Base-by-base conservation (phyloP, 2,113 vertebrate genomes). In the Amblyornis subalaris region DNA sequence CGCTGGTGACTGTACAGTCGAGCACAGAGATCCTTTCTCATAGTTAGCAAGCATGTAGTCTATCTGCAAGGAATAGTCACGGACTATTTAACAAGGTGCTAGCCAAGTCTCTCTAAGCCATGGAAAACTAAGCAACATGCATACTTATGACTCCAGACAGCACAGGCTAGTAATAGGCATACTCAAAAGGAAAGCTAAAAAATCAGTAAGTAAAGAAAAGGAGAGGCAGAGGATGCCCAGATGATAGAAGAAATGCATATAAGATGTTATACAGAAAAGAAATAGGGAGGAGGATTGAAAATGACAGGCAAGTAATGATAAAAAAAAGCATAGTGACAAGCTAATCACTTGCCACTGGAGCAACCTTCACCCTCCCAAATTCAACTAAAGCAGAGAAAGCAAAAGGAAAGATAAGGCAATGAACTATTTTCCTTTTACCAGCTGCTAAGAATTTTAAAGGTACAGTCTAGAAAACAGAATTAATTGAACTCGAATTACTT, bases 401-500 rank as follows among this genome's bases (percentile, higher is more conserved):
- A 82, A 57, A 85, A 58, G 24, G 12, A 65, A 86, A 88, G 60
- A 65, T 61, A 88, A 77, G 20, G 29, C 28, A 86, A 21, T 5
- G 8, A 88, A 76, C 20, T 38, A 40, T 54, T 64, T 55, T 55
- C 36, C 48, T 76, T n/a, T 79, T 20, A 67, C 17, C 35, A 54
- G 77, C 19, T 64, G 69, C 23, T 75, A 76, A 3, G 50, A 28
- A 51, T 60, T 71, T 93, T 82, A 88, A 71, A 87, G 53, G n/a
- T 54, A 72, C 23, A 90, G 75, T 50, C 57, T 35, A 48, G 36
- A 71, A 94, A 90, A 70, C 47, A 70, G 55, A 70, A 53, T 60
- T 88, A 95, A 86, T 38, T 57, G 36, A 81, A 79, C 47, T 50
- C 50, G 80, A 76, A 74, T 96, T 87, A 89, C 61, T 96, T 91